phyloP scores from a whole-genome alignment of 2,888 invertebrate genomes.

The Noctua comes region DNA sequence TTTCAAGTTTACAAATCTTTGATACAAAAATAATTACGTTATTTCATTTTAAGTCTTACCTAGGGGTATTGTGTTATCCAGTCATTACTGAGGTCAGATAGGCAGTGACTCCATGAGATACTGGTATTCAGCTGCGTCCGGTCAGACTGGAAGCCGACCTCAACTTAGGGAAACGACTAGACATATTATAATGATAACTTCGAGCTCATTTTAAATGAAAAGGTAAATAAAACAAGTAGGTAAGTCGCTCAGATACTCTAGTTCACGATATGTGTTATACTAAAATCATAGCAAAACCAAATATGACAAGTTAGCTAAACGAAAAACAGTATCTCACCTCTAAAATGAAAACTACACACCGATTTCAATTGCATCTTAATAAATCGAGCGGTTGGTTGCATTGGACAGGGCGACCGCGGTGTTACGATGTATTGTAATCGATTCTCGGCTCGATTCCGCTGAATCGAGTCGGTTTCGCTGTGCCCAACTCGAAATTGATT shows the following conservation, averaged over 20 bases:
- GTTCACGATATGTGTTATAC: not conserved
- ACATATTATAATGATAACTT: not conserved
- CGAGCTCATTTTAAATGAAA: not conserved
- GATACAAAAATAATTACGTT: not conserved
- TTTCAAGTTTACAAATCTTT: not conserved
- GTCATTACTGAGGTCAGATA: not conserved
- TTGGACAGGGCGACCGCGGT: conserved; percentile 65
- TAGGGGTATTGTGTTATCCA: not conserved
- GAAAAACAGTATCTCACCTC: conserved; percentile 32
- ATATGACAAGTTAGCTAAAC: not conserved
- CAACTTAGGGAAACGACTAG: not conserved
- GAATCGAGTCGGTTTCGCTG: conserved; percentile 64
- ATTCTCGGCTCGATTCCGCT: conserved; percentile 70
- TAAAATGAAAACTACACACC: conserved; percentile 59
- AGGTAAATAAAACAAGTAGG: too few relatives aligned
- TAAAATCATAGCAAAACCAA: not conserved
- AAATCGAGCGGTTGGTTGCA: conserved; percentile 67
- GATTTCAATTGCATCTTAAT: conserved; percentile 71
- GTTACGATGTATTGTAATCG: conserved; percentile 71
- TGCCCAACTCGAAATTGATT: conserved; percentile 53
- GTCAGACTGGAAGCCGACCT: too few relatives aligned
- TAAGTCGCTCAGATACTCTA: too few relatives aligned
- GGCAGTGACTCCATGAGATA: not conserved
- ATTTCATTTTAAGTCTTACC: not conserved
- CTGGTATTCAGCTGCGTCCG: too few relatives aligned